Evolutionary conservation across 2,797 vertebrate genomes (phyloP).

Genomic region (Erpetoichthys calabaricus): DNA sequence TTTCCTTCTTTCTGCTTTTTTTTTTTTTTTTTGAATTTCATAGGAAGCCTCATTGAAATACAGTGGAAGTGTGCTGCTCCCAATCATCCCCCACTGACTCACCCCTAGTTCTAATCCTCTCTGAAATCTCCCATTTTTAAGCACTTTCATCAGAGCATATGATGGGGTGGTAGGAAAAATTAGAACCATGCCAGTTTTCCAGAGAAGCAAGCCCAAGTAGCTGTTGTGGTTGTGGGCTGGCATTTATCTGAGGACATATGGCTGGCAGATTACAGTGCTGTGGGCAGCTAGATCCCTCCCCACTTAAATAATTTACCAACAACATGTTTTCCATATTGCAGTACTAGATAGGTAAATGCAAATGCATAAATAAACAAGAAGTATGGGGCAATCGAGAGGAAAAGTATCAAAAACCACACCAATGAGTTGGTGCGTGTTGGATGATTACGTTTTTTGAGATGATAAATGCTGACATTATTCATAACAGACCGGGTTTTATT

Average conservation of each 20-base stretch:
- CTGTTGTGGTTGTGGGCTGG: slow-evolving; percentile 3
- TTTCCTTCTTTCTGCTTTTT: too few relatives aligned
- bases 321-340: not conserved
- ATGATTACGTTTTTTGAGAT: too few relatives aligned
- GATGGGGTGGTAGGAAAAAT: slow-evolving; percentile 1
- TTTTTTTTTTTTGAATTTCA: slow-evolving; percentile 20
- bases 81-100: not conserved
- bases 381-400: too few relatives aligned
- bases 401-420: too few relatives aligned
- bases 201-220: not conserved
- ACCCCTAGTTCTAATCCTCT: slow-evolving; percentile 2
- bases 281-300: not conserved
- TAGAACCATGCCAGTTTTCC: slow-evolving; percentile 2
- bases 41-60: slow-evolving; percentile 6
- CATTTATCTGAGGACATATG: not conserved
- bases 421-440: too few relatives aligned
- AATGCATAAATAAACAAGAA: too few relatives aligned
- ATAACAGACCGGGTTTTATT: too few relatives aligned
- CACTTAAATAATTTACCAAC: slow-evolving; percentile 1
- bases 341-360: too few relatives aligned
- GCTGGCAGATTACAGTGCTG: not conserved
- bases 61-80: slow-evolving; percentile 10
- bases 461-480: too few relatives aligned
- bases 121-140: not conserved
- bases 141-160: not conserved